phyloP scores from a whole-genome alignment of 2,113 vertebrate species.

The Dendropsophus ebraccatus region DNA sequence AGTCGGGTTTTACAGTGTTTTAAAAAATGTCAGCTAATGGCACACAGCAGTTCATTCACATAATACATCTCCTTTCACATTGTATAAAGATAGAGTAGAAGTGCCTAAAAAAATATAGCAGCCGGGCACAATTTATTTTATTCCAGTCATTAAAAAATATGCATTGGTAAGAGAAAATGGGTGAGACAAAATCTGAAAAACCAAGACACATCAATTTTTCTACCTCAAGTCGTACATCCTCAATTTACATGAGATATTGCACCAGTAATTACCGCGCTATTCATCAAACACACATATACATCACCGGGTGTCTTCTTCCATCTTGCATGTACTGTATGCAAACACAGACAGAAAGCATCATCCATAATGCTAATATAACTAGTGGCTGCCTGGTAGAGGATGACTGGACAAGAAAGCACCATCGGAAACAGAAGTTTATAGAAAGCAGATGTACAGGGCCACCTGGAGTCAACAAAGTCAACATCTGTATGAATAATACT shows the following conservation, averaged over 20 bases:
- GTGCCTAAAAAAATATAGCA: conserved; percentile 4
- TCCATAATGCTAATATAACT: conserved; percentile 54
- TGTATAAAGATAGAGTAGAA: conserved; percentile 4
- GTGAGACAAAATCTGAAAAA: conserved; percentile 32
- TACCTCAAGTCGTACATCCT: conserved; percentile 13
- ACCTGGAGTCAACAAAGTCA: background rate
- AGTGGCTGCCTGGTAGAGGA: conserved; percentile 10
- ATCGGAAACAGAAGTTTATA: conserved; percentile 5
- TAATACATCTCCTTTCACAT: conserved; percentile 21
- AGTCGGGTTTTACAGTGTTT: background rate
- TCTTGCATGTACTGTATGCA: conserved; percentile 51
- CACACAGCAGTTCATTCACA: conserved; percentile 21
- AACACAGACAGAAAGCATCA: conserved; percentile 33
- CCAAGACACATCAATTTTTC: conserved; percentile 23
- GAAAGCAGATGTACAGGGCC: background rate
- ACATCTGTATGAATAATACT: background rate
- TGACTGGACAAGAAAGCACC: conserved; percentile 35
- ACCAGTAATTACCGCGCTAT: conserved; percentile 36
- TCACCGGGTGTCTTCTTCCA: conserved; percentile 41
- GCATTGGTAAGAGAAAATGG: conserved; percentile 60
- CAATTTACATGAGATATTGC: background rate
- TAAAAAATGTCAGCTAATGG: background rate
- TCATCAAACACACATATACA: conserved; percentile 47
- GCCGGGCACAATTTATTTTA: conserved; percentile 51
- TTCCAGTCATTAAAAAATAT: conserved; percentile 63